Percentiles rank a stretch among this genome's conserved stretches.
Evolutionary conservation across 2,888 invertebrate genomes (phyloP).

Genomic region (Euzophera pinguis): DNA sequence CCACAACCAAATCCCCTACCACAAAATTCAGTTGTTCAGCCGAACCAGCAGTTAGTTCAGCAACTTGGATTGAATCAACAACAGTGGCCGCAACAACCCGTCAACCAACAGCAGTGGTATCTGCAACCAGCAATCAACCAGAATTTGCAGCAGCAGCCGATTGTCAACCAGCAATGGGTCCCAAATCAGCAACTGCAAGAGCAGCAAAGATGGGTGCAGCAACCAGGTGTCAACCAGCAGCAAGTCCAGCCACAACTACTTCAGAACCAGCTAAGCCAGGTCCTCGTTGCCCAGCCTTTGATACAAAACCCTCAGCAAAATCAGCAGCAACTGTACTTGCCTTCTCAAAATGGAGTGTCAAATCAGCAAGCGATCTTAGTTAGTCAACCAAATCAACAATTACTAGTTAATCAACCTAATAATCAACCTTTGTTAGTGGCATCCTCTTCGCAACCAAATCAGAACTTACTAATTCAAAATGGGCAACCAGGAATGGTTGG

Average conservation of each 20-base stretch:
- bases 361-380: conserved; percentile 15
- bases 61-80: conserved; percentile 9
- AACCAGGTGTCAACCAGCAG: too few relatives aligned
- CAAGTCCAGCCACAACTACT: conserved; percentile 15
- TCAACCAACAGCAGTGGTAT: conserved; percentile 15
- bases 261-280: not conserved
- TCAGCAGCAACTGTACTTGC: not conserved
- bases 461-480: conserved; percentile 10
- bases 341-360: conserved; percentile 5
- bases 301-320: not conserved
- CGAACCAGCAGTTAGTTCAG: conserved; percentile 5
- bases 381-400: conserved; percentile 16
- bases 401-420: conserved; percentile 13
- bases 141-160: conserved; percentile 16
- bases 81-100: conserved; percentile 14
- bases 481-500: conserved; percentile 16
- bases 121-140: conserved; percentile 16
- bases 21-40: not conserved
- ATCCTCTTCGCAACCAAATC: not conserved
- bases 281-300: not conserved
- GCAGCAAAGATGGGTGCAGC: conserved; percentile 20
- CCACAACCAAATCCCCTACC: not conserved
- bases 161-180: conserved; percentile 10
- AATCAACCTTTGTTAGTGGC: conserved; percentile 18
- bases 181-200: conserved; percentile 18